These are phyloP conservation scores for Mellilla xanthometata DNA, from an alignment of 2,888 invertebrate genomes.

Conservation along the genomic window DNA sequence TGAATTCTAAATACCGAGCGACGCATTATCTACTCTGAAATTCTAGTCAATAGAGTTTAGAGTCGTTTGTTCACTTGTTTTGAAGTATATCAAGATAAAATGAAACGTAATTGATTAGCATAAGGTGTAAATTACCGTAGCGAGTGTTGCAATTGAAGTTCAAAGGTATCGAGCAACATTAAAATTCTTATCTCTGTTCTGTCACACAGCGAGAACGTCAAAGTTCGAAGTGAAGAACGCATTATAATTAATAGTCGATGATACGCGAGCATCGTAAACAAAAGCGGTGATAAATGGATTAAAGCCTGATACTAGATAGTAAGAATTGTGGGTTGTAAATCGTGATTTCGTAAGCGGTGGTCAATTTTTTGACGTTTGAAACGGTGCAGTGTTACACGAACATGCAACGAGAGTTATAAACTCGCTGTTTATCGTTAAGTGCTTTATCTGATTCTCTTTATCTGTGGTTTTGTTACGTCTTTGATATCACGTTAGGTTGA, in stretches of 20 bases:
- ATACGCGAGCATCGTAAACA: conserved; percentile 81
- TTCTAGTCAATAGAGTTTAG: conserved; percentile 45
- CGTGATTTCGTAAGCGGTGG: conserved; percentile 72
- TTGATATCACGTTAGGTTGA: too few relatives aligned
- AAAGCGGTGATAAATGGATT: conserved; percentile 82
- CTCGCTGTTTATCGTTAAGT: neutral
- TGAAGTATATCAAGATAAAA: conserved; percentile 13
- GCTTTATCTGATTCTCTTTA: neutral
- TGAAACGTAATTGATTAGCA: conserved; percentile 28
- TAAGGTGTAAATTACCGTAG: conserved; percentile 47
- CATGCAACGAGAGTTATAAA: conserved; percentile 8
- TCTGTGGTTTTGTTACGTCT: neutral
- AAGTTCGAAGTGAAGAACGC: conserved; percentile 80
- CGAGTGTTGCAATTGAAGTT: conserved; percentile 44
- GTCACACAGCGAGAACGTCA: conserved; percentile 81
- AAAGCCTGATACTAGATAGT: conserved; percentile 76
- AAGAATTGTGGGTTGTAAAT: conserved; percentile 74
- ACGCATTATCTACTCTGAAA: conserved; percentile 18
- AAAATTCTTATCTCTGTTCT: conserved; percentile 81
- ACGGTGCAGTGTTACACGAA: conserved; percentile 37
- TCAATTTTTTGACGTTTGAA: conserved; percentile 53
- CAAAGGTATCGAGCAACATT: conserved; percentile 73
- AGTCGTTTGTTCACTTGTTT: conserved; percentile 33
- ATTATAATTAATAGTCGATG: conserved; percentile 82
- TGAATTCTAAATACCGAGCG: conserved; percentile 37